Percentiles rank a stretch among this genome's conserved stretches.
Conservation (phyloP, 2,888 invertebrate genomes). For the Volucella inflata region DNA sequence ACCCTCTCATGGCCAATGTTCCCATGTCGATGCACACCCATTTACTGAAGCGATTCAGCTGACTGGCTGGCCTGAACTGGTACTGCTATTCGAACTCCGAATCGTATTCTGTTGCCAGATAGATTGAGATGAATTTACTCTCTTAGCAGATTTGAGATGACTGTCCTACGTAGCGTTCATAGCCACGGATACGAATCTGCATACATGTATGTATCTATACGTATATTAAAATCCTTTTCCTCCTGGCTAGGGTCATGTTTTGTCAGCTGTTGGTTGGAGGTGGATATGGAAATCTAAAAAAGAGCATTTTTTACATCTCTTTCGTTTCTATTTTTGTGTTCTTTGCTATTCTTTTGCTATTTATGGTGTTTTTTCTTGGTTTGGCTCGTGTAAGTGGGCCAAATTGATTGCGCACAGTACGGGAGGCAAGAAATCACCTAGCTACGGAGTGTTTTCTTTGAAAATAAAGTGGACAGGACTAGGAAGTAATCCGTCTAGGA, state of each 20-base stretch:
- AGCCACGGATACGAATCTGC: conserved; percentile 28
- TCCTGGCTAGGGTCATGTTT: conserved; percentile 33
- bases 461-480: too few relatives aligned
- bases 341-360: neutral
- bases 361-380: neutral
- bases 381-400: conserved; percentile 19
- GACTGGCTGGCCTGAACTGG: too few relatives aligned
- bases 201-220: conserved; percentile 47
- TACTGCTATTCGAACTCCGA: conserved; percentile 19
- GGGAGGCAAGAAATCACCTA: neutral
- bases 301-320: conserved; percentile 19
- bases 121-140: conserved; percentile 39
- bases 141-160: neutral
- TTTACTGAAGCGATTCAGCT: conserved; percentile 18
- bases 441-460: too few relatives aligned
- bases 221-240: conserved; percentile 13
- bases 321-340: conserved; percentile 12
- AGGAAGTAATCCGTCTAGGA: too few relatives aligned
- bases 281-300: conserved; percentile 31
- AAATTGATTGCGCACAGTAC: conserved; percentile 33
- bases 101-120: conserved; percentile 14
- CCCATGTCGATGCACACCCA: neutral
- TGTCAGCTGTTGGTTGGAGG: conserved; percentile 13
- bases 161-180: too few relatives aligned
- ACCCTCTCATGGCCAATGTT: conserved; percentile 29